Percentiles rank a stretch among this genome's conserved stretches.
Conservation (phyloP, 2,113 vertebrate species). For the Calyptomena viridis region DNA sequence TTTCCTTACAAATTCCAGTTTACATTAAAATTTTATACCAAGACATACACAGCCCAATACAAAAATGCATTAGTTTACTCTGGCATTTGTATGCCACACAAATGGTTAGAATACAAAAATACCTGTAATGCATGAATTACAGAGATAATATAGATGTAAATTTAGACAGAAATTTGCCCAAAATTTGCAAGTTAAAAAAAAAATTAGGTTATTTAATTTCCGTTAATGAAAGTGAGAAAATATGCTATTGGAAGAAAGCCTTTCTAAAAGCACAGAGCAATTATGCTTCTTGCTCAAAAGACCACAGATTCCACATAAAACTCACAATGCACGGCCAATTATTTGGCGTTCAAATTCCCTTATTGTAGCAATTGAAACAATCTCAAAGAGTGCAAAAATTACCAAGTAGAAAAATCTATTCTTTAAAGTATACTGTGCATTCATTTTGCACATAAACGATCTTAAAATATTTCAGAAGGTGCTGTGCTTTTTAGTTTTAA, state of each 20-base stretch:
- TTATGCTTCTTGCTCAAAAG: conserved; percentile 68
- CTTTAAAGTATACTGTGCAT: conserved; percentile 59
- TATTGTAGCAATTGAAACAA: conserved; percentile 60
- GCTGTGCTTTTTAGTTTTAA: conserved; percentile 46
- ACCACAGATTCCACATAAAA: conserved; percentile 70
- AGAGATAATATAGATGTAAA: not conserved
- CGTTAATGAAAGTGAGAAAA: conserved; percentile 69
- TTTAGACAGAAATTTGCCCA: conserved; percentile 24
- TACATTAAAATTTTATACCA: not conserved
- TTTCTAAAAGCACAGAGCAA: conserved; percentile 71
- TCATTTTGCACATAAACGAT: conserved; percentile 62
- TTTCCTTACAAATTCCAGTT: not conserved
- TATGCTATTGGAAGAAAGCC: conserved; percentile 57
- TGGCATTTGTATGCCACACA: not conserved
- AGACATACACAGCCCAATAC: not conserved
- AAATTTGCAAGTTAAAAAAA: conserved; percentile 60
- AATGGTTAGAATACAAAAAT: not conserved
- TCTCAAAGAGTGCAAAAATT: conserved; percentile 72
- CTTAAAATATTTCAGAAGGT: conserved; percentile 55
- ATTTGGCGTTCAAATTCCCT: conserved; percentile 73
- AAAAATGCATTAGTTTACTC: not conserved
- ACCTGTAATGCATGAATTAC: not conserved
- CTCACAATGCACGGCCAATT: conserved; percentile 67
- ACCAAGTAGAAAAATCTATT: conserved; percentile 50
- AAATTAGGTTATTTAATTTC: conserved; percentile 63